A percentile compares a stretch with the other conserved stretches of the same genome.
Evolutionary conservation across 2,888 invertebrate species (phyloP).

Genomic region (Scrobipalpa costella): DNA sequence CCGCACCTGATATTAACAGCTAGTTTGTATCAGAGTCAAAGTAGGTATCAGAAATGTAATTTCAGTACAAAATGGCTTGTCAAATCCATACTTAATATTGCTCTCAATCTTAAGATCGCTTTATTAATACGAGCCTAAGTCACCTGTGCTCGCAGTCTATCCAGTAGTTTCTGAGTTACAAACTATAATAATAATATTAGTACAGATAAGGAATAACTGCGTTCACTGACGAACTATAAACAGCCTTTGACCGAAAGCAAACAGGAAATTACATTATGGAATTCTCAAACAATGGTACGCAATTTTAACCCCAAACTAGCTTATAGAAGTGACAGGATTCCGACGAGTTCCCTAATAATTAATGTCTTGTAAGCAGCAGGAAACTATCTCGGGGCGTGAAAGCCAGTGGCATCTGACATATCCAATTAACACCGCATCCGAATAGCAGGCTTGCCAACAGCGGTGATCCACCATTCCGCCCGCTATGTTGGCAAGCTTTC

Average conservation of each 20-base stretch:
- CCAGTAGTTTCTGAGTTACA: too few relatives aligned
- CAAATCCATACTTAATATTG: too few relatives aligned
- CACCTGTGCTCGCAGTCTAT: too few relatives aligned
- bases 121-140: too few relatives aligned
- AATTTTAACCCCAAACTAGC: constrained; percentile 22
- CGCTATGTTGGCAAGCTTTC: constrained; percentile 22
- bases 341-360: constrained; percentile 67
- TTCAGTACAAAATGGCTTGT: too few relatives aligned
- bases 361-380: constrained; percentile 69
- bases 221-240: too few relatives aligned
- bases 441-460: constrained; percentile 27
- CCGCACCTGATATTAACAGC: too few relatives aligned
- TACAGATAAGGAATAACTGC: too few relatives aligned
- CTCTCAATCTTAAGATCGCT: too few relatives aligned
- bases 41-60: too few relatives aligned
- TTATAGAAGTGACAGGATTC: constrained; percentile 36
- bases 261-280: constrained; percentile 13
- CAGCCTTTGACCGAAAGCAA: background rate
- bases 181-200: too few relatives aligned
- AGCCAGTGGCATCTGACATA: constrained; percentile 77
- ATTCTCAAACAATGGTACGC: constrained; percentile 16
- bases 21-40: too few relatives aligned
- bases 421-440: constrained; percentile 78
- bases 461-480: constrained; percentile 24
- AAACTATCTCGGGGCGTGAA: constrained; percentile 73